phyloP scores from a whole-genome alignment of 23 tunicate species.

The Trididemnum nubilum region DNA sequence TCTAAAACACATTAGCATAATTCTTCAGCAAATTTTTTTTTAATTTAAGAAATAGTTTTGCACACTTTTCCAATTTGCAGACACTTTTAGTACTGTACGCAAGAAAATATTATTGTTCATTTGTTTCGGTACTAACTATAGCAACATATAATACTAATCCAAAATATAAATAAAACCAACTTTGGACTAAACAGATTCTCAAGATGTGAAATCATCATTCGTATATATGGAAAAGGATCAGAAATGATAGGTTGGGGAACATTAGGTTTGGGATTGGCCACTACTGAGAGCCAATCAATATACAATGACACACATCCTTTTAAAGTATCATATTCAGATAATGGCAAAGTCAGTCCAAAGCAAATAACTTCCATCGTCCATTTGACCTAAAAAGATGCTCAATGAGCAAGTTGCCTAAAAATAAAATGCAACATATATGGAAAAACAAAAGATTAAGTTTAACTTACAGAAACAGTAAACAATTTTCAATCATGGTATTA shows the following conservation, averaged over 20 bases:
- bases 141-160: neutral
- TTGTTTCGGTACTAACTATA: no score
- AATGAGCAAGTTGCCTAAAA: no score
- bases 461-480: neutral
- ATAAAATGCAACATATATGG: neutral
- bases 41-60: no score
- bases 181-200: constrained; percentile 91
- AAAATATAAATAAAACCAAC: constrained; percentile 11
- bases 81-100: no score
- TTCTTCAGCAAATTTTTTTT: no score
- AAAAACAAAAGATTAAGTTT: neutral
- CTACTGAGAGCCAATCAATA: constrained; percentile 78
- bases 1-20: no score
- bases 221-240: constrained; percentile 71
- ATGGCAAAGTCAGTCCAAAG: constrained; percentile 74
- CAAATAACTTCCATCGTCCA: constrained; percentile 95
- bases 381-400: constrained; percentile 70
- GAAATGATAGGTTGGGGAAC: constrained; percentile 65
- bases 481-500: neutral
- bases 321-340: constrained; percentile 73
- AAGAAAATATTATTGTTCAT: no score
- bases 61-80: no score
- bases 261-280: constrained; percentile 48
- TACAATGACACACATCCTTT: constrained; percentile 74
- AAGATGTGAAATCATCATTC: constrained; percentile 74